phyloP scores from a whole-genome alignment of 30 jellyfish, hydroid and myxozoan species.

The Hydractinia symbiolongicarpus region DNA sequence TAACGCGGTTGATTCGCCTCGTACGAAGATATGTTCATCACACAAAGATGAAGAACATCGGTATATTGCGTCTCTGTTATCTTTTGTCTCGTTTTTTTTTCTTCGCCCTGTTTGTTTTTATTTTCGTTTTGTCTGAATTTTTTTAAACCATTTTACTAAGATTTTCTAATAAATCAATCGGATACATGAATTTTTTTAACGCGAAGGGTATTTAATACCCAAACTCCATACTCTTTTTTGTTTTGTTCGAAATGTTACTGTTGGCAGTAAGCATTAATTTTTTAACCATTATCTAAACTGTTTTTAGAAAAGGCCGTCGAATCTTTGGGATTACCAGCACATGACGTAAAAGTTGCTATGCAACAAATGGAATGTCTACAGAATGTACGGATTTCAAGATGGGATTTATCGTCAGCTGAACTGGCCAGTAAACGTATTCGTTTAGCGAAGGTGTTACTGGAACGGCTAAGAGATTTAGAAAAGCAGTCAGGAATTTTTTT shows the following conservation, averaged over 20 bases:
- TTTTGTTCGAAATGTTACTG: no score
- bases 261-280: no score
- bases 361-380: conserved; percentile 68
- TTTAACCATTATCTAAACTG: no score
- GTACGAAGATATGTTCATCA: conserved; percentile 51
- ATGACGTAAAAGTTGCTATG: conserved; percentile 36
- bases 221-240: no score
- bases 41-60: conserved; percentile 52
- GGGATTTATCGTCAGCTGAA: conserved; percentile 52
- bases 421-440: conserved; percentile 47
- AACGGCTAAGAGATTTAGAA: conserved; percentile 59
- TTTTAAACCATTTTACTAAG: no score
- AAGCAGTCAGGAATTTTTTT: conserved; percentile 73
- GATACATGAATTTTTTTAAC: no score
- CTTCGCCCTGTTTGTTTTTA: no score
- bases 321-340: conserved; percentile 29
- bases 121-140: no score
- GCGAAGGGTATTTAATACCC: no score
- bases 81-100: no score
- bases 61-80: conserved; percentile 21
- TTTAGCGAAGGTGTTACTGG: conserved; percentile 55
- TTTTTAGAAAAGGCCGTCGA: conserved; percentile 37
- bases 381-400: conserved; percentile 35
- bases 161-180: no score
- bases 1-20: conserved; percentile 48